Base-by-base conservation (phyloP, 1,140 invertebrate species). In the Drosophila aff. region DNA sequence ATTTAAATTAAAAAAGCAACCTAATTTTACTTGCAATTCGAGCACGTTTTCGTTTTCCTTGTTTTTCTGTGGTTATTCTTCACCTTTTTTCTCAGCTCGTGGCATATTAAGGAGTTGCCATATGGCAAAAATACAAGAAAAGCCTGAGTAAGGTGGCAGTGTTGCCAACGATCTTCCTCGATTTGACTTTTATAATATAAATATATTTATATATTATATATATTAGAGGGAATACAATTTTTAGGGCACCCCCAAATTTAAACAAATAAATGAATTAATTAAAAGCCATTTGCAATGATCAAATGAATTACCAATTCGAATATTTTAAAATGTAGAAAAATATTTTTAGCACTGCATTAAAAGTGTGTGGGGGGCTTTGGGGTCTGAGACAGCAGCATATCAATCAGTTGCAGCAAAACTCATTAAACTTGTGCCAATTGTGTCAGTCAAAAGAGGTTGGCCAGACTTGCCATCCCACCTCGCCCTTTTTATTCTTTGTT, bases 361-460 rank as follows among this genome's bases (percentile, higher is more conserved):
- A 63, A n/a, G 16, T 43, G 21, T 33, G 21, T 28, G 10, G 18
- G 18, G 36, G 38, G 38, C 52, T 38, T 55, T 55, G 18, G 36
- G 40, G 21, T 31, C 44, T 50, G 10, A 69, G 60, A 40, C 78
- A 81, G 59, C 69, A 43, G 43, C 46, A 84, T 61, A 77, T 85
- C 82, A 86, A 85, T 85, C 82, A 82, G 74, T 66, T 82, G 75
- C 82, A 84, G 82, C 68, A 64, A 79, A 86, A 76, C 82, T 85
- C 79, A 86, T 86, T 86, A 85, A 74, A 76, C 79, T 81, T 65
- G 75, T 66, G 69, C 78, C 73, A 85, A 85, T 81, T 84, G 73
- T 85, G 81, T 78, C 82, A 85, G 66, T 68, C 78, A 69, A 67
- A 71, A 33, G 64, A 18, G 64, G 67, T 47, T 41, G 46, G 33